These are phyloP conservation scores for Mechanitis mazaeus DNA, from an alignment of 2,888 invertebrate genomes.

Conservation along the genomic window DNA sequence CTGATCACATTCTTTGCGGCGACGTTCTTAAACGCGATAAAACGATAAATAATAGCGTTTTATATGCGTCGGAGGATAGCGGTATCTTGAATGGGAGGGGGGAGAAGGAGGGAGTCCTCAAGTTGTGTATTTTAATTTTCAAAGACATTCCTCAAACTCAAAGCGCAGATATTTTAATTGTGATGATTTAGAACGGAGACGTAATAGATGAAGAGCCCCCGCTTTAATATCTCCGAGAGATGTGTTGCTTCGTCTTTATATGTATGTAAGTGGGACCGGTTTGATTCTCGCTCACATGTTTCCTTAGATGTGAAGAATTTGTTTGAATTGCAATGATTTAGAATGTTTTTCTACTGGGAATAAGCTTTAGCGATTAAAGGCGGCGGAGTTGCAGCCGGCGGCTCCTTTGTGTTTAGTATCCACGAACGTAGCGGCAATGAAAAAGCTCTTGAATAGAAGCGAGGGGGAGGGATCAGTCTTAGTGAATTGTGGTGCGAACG, in stretches of 20 bases:
- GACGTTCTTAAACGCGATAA: constrained; percentile 28
- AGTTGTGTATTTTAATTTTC: constrained; percentile 45
- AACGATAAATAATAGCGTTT: constrained; percentile 39
- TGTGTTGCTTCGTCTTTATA: constrained; percentile 10
- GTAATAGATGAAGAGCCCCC: constrained; percentile 37
- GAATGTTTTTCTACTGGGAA: too few relatives aligned
- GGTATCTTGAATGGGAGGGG: not conserved
- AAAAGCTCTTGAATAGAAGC: constrained; percentile 21
- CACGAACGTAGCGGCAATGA: constrained; percentile 19
- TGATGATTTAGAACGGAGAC: constrained; percentile 51
- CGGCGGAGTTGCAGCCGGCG: constrained; percentile 10
- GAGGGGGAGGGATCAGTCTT: constrained; percentile 7
- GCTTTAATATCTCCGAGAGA: constrained; percentile 38
- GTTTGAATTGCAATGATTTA: too few relatives aligned
- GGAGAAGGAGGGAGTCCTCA: constrained; percentile 15
- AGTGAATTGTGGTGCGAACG: constrained; percentile 32
- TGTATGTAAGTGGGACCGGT: not conserved
- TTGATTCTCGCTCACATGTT: not conserved
- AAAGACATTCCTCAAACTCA: constrained; percentile 53
- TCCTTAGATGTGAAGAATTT: not conserved
- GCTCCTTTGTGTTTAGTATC: constrained; percentile 19
- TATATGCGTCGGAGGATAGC: constrained; percentile 1
- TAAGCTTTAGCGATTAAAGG: too few relatives aligned
- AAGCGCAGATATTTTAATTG: constrained; percentile 57
- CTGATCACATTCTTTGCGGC: constrained; percentile 31